Evolutionary conservation across 2,797 vertebrate genomes (phyloP).

Genomic region (Hypotaenidia philippensis): DNA sequence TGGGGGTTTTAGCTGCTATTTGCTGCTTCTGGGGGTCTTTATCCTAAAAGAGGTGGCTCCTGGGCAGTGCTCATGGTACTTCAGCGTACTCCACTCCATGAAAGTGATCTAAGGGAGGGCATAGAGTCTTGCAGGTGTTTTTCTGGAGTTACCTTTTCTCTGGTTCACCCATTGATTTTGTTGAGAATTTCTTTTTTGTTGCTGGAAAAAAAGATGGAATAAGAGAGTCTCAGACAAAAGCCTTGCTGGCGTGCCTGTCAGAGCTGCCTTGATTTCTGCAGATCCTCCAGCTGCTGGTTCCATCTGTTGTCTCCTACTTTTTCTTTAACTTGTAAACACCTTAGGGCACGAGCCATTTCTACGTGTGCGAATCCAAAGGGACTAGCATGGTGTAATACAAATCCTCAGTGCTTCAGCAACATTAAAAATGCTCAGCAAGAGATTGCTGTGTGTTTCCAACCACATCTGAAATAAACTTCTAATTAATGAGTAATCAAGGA

Average conservation of each 20-base stretch:
- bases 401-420: not conserved
- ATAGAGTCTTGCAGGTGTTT: not conserved
- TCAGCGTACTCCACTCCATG: not conserved
- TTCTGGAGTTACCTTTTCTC: not conserved
- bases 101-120: not conserved
- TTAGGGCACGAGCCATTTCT: not conserved
- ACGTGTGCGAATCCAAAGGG: rapidly evolving
- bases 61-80: not conserved
- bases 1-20: not conserved
- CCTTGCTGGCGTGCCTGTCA: not conserved
- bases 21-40: not conserved
- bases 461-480: not conserved
- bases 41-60: not conserved
- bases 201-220: not conserved
- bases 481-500: not conserved
- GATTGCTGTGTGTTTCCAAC: not conserved
- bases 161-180: not conserved
- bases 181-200: not conserved
- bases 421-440: not conserved
- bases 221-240: not conserved
- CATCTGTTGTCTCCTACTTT: constrained; percentile 51
- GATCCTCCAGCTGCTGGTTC: constrained; percentile 43
- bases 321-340: constrained; percentile 23
- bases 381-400: not conserved
- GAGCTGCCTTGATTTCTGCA: constrained; percentile 1